Base-by-base conservation (phyloP, 2,797 vertebrate genomes). In the Premnoplex brunnescens region DNA sequence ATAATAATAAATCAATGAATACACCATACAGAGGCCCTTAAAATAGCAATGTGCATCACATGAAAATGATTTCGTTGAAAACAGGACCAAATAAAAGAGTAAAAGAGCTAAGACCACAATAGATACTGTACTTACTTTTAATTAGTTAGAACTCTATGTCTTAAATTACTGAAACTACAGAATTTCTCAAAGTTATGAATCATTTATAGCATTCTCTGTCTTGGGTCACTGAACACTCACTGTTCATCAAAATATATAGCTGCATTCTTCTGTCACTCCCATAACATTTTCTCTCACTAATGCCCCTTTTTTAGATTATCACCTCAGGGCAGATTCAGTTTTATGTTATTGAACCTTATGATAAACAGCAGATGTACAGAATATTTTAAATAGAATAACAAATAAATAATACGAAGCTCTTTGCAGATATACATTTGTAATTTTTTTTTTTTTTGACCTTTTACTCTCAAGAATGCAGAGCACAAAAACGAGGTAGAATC, bases 1-100 rank as follows among this genome's bases (percentile, higher is more conserved):
- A 93, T 92, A 95, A 92, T 75, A 92, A 92, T 97, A 97, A 96
- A 97, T 96, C 95, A 92, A 93, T 1, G 12, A 75, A 84, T 91
- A 66, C 15, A 66, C 46, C 26, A 92, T 69, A 85, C 9, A 93
- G 66, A 92, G 95, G 12, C 51, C 85, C 87, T 88, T 91, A 88
- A 96, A 94, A 95, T 73, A 95, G 85, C 39, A 86, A 76, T 67
- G 43, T 69, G 43, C 23, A 88, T 93, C 82, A 66, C 73, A 93
- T 91, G 92, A 91, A 96, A 86, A 92, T 86, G 72, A 85, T 89
- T 88, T 89, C 91, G 84, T 76, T 76, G 73, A 85, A 95, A 27
- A n/a, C 69, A 88, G 59, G 34, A 94, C 26, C 21, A 73, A 86
- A 63, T 86, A 93, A 92, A 94, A 91, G 19, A 77, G 51, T 86